Evolutionary conservation across 2,113 vertebrate species (phyloP).

Genomic region (Noctilio leporinus): DNA sequence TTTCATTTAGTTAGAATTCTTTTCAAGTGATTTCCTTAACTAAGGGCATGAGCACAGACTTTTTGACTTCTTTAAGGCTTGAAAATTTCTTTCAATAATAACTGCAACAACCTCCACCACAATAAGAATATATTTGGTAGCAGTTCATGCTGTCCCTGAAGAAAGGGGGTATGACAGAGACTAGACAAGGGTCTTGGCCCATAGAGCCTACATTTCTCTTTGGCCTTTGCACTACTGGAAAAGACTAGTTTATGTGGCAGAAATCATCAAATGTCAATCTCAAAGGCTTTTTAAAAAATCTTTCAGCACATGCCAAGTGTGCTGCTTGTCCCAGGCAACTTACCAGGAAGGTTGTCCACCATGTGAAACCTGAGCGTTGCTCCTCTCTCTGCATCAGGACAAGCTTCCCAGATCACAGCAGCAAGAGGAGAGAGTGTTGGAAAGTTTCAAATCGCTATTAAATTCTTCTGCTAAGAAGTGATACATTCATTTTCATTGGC

Average conservation of each 20-base stretch:
- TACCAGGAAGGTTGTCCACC: background rate
- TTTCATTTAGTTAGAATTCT: conserved; percentile 24
- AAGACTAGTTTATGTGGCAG: background rate
- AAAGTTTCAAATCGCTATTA: background rate
- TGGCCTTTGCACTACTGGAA: background rate
- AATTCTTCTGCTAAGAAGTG: background rate
- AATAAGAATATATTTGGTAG: background rate
- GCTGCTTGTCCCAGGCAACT: background rate
- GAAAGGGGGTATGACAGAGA: rapidly evolving
- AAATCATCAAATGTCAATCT: background rate
- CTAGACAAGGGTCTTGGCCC: background rate
- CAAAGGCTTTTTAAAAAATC: background rate
- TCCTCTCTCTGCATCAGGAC: background rate
- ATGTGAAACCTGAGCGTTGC: background rate
- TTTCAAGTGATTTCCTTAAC: conserved; percentile 13
- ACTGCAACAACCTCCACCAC: background rate
- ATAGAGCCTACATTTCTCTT: background rate
- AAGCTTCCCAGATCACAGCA: background rate
- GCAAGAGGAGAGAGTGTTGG: background rate
- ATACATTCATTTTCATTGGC: background rate
- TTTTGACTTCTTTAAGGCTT: background rate
- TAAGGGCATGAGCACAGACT: background rate
- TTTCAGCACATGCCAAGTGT: background rate
- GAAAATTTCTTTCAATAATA: background rate
- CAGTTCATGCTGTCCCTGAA: background rate